Percentiles rank a stretch among this genome's conserved stretches.
These are phyloP conservation scores for Tragulus kanchil DNA, from an alignment of 2,113 vertebrate species.

Conservation along the genomic window DNA sequence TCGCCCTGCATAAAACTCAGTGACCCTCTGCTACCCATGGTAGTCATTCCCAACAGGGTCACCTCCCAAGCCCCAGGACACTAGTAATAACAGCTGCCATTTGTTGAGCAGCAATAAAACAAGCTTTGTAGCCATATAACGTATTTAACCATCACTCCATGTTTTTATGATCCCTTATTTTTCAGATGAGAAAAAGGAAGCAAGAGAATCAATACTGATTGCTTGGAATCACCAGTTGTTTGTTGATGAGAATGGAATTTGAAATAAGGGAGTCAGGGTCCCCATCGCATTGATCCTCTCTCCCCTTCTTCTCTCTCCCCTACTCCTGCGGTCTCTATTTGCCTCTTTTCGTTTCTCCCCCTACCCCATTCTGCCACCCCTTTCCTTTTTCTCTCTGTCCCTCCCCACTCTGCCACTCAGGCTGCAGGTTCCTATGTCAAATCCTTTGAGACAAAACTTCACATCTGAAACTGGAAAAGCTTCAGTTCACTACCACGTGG, in stretches of 20 bases:
- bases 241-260: background rate
- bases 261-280: background rate
- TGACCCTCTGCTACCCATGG: background rate
- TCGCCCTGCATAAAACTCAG: background rate
- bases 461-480: background rate
- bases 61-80: background rate
- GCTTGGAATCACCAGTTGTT: background rate
- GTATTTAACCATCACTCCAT: background rate
- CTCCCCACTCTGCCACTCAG: background rate
- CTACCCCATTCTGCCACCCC: rapidly evolving
- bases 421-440: background rate
- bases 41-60: background rate
- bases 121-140: background rate
- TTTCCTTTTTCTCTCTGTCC: background rate
- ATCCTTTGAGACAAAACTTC: background rate
- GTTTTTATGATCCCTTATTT: background rate
- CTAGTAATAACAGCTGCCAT: background rate
- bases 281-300: rapidly evolving
- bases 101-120: background rate
- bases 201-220: background rate
- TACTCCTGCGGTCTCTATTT: background rate
- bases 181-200: background rate
- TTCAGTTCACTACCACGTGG: background rate
- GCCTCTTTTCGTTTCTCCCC: background rate
- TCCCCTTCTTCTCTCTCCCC: background rate